Evolutionary conservation across 2,113 vertebrate species (phyloP).

Genomic region (Percina caprodes): DNA sequence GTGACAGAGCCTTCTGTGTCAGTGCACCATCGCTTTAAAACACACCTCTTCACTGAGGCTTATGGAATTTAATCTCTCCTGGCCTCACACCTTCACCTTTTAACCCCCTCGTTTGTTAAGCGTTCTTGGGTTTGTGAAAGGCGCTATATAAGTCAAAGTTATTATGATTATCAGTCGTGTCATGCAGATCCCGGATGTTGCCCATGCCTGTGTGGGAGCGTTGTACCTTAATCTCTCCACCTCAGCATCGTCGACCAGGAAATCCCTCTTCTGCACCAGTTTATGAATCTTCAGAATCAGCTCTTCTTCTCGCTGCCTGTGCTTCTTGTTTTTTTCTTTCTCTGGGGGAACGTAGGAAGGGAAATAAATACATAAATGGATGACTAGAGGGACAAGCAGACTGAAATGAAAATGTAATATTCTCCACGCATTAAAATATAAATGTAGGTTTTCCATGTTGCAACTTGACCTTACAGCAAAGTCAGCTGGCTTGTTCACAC

Average conservation of each 20-base stretch:
- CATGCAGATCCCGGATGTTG: not conserved
- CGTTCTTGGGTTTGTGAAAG: too few species aligned
- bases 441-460: not conserved
- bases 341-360: constrained; percentile 79
- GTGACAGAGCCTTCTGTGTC: too few species aligned
- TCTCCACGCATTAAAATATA: not conserved
- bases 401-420: not conserved
- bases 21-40: too few species aligned
- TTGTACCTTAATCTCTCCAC: constrained; percentile 94
- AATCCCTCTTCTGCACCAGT: constrained; percentile 97
- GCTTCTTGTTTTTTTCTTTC: constrained; percentile 91
- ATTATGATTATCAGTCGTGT: not conserved
- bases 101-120: too few species aligned
- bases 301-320: constrained; percentile 93
- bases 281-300: constrained; percentile 97
- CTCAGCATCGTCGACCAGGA: constrained; percentile 97
- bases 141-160: too few species aligned
- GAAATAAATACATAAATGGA: not conserved
- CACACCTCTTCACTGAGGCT: too few species aligned
- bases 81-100: too few species aligned
- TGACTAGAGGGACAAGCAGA: not conserved
- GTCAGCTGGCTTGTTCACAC: constrained; percentile 24
- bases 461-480: constrained; percentile 22
- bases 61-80: too few species aligned
- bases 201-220: not conserved